phyloP scores from a whole-genome alignment of 2,888 invertebrate species.

The Tipula confusa region DNA sequence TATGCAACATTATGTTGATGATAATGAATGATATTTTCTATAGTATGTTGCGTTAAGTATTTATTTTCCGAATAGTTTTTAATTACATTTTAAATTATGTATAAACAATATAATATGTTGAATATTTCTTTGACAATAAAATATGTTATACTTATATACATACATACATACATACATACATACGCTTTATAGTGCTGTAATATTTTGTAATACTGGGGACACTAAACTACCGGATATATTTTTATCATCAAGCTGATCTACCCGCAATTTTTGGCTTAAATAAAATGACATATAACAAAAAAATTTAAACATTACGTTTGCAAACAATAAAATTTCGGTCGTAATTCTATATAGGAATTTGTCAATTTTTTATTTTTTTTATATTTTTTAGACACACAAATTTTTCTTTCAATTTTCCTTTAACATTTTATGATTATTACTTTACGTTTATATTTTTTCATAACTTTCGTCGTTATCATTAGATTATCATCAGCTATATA shows the following conservation, averaged over 20 bases:
- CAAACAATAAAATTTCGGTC: conserved; percentile 12
- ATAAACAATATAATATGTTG: conserved; percentile 7
- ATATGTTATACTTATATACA: conserved; percentile 14
- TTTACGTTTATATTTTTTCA: conserved; percentile 25
- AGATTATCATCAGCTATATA: background rate
- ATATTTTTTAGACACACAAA: background rate
- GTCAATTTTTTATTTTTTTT: background rate
- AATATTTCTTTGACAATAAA: background rate
- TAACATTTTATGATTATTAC: conserved; percentile 12
- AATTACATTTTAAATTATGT: background rate
- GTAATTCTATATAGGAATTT: conserved; percentile 15
- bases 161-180: no score
- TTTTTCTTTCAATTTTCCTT: conserved; percentile 3
- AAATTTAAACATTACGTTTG: background rate
- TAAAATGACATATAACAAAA: background rate
- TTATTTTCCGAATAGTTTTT: conserved; percentile 25
- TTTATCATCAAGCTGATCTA: background rate
- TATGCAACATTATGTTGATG: conserved; percentile 21
- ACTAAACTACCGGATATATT: no score
- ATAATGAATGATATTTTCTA: background rate
- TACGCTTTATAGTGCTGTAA: background rate
- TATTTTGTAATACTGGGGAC: background rate
- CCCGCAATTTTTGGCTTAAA: background rate
- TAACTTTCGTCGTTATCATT: conserved; percentile 12
- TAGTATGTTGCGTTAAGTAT: background rate